Evolutionary conservation across 2,797 vertebrate species (phyloP), one percentile per base, ranked within the genome.

Genomic region (Chaetodon trifasciatus): DNA sequence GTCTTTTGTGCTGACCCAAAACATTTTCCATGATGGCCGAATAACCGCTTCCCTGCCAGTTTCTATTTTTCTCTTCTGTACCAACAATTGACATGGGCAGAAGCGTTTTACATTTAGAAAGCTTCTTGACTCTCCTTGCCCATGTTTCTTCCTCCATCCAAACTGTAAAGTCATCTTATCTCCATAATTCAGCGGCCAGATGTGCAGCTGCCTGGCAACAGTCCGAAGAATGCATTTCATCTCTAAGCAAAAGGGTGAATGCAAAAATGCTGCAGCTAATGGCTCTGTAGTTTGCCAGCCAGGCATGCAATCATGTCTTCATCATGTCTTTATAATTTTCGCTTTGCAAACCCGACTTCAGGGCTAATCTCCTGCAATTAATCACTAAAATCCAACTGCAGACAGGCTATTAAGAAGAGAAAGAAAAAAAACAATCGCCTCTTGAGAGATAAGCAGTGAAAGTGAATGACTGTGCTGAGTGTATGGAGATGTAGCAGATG

Each of bases 351-450:
- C 46, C 9, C 53, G 67, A 83, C 85, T 81, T 83, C 53, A 65
- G 70, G 66, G 8, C n/a, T 73, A 75, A 91, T 89, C 70, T 87
- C 47, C 74, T 1, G 32, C 69, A 85, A 91, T 90, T 74, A 89
- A 92, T 93, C 92, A 92, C 63, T 39, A 46, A 58, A 85, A 85
- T 81, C 52, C 55, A 72, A 67, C 16, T 68, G 65, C 69, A 69
- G 78, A 85, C 74, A 85, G 82, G 76, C 82, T 63, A 88, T 90
- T 85, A 85, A 44, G 53, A 76, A 11, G 64, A 74, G 78, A 74
- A 58, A 8, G 64, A 42, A 35, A 24, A 49, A 63, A 85, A 77
- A 79, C 50, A 56, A 67, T 68, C 50, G 39, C 76, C 79, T 86
- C 39, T 16, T n/a, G 40, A 49, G 40, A 78, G 86, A 91, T 87